Percentiles rank a stretch among this genome's conserved stretches.
These are phyloP conservation scores for Darevskia mixta DNA, from an alignment of 2,797 vertebrate species.

Conservation along the genomic window DNA sequence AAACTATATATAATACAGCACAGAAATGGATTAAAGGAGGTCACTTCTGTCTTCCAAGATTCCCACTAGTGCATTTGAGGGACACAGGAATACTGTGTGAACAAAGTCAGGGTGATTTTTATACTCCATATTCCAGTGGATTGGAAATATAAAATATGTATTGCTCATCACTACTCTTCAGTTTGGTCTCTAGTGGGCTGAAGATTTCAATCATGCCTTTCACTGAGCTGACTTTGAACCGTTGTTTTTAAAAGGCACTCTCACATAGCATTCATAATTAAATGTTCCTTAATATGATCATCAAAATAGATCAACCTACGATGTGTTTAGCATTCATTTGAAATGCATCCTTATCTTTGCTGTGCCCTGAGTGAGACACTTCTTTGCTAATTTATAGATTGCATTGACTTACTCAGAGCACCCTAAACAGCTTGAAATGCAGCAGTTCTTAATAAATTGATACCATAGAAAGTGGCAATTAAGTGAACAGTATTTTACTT, in stretches of 20 bases:
- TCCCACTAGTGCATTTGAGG: not conserved
- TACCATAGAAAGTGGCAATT: rapidly evolving
- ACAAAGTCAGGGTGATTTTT: conserved; percentile 1
- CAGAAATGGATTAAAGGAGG: not conserved
- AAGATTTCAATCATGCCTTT: conserved; percentile 17
- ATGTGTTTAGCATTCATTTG: conserved; percentile 36
- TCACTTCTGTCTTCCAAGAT: not conserved
- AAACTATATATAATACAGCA: not conserved
- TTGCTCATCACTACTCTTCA: not conserved
- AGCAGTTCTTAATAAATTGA: rapidly evolving
- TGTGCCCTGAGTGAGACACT: not conserved
- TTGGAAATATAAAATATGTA: conserved; percentile 12
- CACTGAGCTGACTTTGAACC: conserved; percentile 33
- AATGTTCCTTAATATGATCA: conserved; percentile 24
- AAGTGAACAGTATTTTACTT: not conserved
- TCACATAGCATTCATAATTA: conserved; percentile 29
- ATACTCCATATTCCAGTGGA: not conserved
- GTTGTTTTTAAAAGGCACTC: conserved; percentile 39
- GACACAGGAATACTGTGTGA: not conserved
- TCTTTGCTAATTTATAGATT: not conserved
- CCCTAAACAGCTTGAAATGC: not conserved
- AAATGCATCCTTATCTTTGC: not conserved
- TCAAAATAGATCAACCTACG: conserved; percentile 23
- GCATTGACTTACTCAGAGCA: not conserved
- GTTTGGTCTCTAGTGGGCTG: not conserved